A percentile compares a stretch with the other conserved stretches of the same genome.
Conservation (phyloP, 2,113 vertebrate genomes). For the Glaucidium brasilianum region DNA sequence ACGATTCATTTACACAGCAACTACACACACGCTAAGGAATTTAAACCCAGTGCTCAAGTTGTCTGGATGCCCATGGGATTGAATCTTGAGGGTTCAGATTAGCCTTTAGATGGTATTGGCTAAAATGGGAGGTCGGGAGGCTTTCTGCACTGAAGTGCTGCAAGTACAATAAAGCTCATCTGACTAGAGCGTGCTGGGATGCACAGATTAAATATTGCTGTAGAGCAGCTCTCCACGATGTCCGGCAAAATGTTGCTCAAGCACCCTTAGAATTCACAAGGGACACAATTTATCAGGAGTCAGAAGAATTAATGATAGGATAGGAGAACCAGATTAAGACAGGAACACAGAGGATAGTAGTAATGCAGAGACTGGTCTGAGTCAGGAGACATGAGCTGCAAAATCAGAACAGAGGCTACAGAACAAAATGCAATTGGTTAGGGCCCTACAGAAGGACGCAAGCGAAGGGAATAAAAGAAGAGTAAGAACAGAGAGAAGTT, state of each 20-base stretch:
- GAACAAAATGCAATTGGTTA: not conserved
- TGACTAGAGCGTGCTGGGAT: fast-evolving
- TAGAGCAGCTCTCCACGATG: not conserved
- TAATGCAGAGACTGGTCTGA: not conserved
- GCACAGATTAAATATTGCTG: not conserved
- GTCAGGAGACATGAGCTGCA: not conserved
- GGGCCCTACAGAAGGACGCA: not conserved
- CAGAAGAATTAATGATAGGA: not conserved
- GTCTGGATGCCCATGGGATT: not conserved
- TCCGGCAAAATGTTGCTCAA: not conserved
- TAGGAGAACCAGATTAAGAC: not conserved
- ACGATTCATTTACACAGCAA: not conserved
- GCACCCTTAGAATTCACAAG: not conserved
- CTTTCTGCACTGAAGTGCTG: not conserved
- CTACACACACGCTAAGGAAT: not conserved
- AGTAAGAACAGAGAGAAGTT: not conserved
- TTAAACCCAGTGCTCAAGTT: not conserved
- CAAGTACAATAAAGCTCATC: not conserved
- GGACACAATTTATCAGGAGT: not conserved
- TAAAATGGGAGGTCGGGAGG: not conserved
- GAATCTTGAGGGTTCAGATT: not conserved
- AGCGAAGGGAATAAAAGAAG: not conserved
- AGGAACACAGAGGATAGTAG: not conserved
- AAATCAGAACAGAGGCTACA: not conserved
- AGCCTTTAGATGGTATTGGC: not conserved